Evolutionary conservation across 2,888 invertebrate genomes (phyloP).

Genomic region (Morpho helenor): DNA sequence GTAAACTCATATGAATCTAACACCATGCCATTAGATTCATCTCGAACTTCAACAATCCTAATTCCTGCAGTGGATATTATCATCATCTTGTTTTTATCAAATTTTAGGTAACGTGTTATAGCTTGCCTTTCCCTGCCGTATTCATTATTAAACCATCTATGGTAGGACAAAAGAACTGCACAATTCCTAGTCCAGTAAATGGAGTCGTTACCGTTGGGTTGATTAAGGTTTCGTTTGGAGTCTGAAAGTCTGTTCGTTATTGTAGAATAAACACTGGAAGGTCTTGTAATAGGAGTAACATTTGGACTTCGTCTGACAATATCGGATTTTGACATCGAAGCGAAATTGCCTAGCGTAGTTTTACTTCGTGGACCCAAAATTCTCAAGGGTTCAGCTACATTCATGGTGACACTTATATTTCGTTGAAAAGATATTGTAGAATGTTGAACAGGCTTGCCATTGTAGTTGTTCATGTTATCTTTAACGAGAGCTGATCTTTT

Average conservation of each 20-base stretch:
- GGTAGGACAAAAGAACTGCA: conserved; percentile 82
- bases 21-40: conserved; percentile 80
- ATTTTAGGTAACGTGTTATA: conserved; percentile 72
- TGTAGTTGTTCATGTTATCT: conserved; percentile 79
- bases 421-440: conserved; percentile 80
- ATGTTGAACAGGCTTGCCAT: conserved; percentile 80
- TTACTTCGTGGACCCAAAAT: conserved; percentile 75
- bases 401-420: conserved; percentile 81
- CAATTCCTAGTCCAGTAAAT: conserved; percentile 82
- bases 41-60: conserved; percentile 83
- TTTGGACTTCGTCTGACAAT: conserved; percentile 70
- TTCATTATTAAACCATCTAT: conserved; percentile 80
- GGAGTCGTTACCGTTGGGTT: conserved; percentile 72
- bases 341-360: conserved; percentile 73
- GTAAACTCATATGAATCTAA: conserved; percentile 82
- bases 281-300: conserved; percentile 73
- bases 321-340: conserved; percentile 67
- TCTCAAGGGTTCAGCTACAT: conserved; percentile 76
- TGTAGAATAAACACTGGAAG: conserved; percentile 71
- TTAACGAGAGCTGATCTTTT: conserved; percentile 61
- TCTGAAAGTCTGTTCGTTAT: conserved; percentile 67
- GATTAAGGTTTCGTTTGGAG: conserved; percentile 63
- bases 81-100: conserved; percentile 78
- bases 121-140: conserved; percentile 76
- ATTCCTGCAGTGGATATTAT: conserved; percentile 82